Conservation (phyloP, 2,113 vertebrate species). For the Phalacrocorax aristotelis region DNA sequence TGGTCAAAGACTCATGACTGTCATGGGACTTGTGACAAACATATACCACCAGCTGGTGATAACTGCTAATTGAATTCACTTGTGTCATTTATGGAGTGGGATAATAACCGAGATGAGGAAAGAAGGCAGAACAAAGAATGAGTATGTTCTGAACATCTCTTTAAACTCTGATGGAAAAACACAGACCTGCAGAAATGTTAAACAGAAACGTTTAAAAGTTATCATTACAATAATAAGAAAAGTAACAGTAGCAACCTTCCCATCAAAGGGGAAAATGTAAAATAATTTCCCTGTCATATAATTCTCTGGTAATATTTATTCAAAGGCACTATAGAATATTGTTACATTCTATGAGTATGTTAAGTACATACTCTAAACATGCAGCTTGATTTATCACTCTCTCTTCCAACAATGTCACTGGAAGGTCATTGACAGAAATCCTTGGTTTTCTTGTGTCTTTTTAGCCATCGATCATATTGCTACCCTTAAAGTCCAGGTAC, state of each 20-base stretch:
- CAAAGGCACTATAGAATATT: neutral
- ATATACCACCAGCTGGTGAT: neutral
- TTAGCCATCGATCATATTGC: neutral
- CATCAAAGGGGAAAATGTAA: neutral
- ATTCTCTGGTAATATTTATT: neutral
- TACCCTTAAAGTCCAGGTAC: conserved; percentile 1
- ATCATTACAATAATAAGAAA: neutral
- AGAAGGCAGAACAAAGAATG: neutral
- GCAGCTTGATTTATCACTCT: neutral
- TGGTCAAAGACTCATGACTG: neutral
- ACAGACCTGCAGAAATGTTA: neutral
- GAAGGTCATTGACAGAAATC: conserved; percentile 3
- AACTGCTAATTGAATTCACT: neutral
- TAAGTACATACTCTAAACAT: neutral
- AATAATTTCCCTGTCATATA: neutral
- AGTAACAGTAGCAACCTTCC: neutral
- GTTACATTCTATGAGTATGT: neutral
- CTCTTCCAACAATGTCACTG: neutral
- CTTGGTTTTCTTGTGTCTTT: conserved; percentile 8
- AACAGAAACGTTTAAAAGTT: neutral
- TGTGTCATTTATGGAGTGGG: neutral
- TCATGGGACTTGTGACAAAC: neutral
- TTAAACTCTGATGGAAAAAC: neutral
- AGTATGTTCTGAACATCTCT: neutral
- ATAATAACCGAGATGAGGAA: neutral